phyloP scores from a whole-genome alignment of 2,888 invertebrate species.

The Melipona beecheii region DNA sequence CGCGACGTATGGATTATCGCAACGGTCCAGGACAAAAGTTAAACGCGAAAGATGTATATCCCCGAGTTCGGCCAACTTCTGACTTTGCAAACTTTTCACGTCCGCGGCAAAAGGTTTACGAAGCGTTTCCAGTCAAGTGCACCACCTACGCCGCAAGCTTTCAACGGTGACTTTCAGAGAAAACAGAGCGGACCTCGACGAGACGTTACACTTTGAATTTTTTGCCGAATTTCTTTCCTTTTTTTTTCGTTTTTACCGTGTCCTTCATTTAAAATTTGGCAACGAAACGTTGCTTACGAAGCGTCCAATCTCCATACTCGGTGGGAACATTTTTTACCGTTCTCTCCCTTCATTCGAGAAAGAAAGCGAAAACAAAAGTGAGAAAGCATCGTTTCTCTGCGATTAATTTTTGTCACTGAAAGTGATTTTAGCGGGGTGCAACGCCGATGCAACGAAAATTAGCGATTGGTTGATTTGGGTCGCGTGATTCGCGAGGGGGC shows the following conservation, averaged over 20 bases:
- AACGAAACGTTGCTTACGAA: not conserved
- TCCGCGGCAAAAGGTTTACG: conserved; percentile 7
- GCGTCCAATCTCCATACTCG: not conserved
- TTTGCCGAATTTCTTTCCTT: not conserved
- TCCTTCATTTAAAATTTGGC: not conserved
- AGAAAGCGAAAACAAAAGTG: not conserved
- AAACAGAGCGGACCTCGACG: not conserved
- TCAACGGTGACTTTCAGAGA: not conserved
- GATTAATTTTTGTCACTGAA: too few species aligned
- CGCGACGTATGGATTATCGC: conserved; percentile 1
- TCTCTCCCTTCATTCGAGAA: not conserved
- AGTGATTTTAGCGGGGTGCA: too few species aligned
- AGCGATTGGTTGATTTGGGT: too few species aligned
- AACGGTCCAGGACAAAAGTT: conserved; percentile 2
- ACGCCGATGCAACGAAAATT: too few species aligned
- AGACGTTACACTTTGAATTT: not conserved
- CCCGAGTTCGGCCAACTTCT: not conserved
- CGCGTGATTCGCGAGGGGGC: too few species aligned
- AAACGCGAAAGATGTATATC: conserved; percentile 11
- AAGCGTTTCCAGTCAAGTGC: not conserved
- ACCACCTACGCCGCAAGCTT: not conserved
- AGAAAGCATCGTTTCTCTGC: not conserved
- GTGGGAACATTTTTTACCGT: not conserved
- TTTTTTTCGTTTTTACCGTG: not conserved
- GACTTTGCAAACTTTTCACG: conserved; percentile 10